Percentiles rank a stretch among this genome's conserved stretches.
Conservation (phyloP, 2,113 vertebrate species). For the Rostratula benghalensis region DNA sequence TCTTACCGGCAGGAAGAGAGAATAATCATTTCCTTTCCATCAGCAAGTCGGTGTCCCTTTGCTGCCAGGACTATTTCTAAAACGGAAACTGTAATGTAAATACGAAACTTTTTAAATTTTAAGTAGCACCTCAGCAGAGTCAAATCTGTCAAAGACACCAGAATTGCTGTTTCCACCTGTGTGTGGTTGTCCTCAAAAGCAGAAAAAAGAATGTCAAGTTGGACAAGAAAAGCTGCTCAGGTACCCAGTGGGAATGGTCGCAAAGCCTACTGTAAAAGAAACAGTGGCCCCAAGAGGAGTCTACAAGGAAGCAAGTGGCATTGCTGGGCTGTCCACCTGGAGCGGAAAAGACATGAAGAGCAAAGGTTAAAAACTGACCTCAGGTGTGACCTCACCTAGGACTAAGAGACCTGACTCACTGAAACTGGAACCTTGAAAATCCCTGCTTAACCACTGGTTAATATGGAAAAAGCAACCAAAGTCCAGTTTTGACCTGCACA, state of each 20-base stretch:
- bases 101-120: neutral
- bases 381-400: no score
- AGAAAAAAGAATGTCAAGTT: neutral
- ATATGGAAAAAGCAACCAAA: neutral
- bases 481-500: neutral
- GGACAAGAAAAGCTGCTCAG: neutral
- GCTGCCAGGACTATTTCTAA: neutral
- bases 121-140: neutral
- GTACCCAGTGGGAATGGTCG: neutral
- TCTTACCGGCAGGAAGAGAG: neutral
- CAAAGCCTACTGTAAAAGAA: neutral
- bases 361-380: neutral
- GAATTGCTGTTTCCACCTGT: neutral
- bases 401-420: neutral
- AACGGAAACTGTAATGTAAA: neutral
- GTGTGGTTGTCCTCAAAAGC: neutral
- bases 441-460: neutral
- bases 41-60: neutral
- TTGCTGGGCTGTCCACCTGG: neutral
- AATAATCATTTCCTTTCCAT: neutral
- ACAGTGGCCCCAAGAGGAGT: accelerated
- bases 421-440: neutral
- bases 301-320: neutral
- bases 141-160: neutral
- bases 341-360: neutral